These are phyloP conservation scores for Tragelaphus scriptus DNA, from an alignment of 2,113 vertebrate genomes.

Conservation along the genomic window DNA sequence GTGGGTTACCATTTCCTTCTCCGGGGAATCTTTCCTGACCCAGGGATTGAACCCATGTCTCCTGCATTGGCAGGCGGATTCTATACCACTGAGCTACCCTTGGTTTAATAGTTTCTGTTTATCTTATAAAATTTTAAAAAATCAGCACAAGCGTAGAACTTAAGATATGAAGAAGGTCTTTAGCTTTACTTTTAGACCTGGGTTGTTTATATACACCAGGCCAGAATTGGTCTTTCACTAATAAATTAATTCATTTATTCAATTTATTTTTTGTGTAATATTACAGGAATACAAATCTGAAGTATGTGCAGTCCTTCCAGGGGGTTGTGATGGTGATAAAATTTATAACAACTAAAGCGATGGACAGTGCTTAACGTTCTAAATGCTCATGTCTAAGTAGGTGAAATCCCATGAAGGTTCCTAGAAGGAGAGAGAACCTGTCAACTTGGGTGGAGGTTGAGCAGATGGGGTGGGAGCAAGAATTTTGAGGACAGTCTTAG, in stretches of 20 bases:
- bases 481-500: neutral
- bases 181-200: neutral
- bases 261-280: neutral
- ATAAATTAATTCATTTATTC: neutral
- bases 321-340: neutral
- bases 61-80: neutral
- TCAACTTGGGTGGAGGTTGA: neutral
- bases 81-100: neutral
- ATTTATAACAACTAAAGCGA: neutral
- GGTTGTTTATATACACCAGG: neutral
- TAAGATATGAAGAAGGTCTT: neutral
- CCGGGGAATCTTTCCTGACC: neutral
- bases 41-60: neutral
- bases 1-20: neutral
- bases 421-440: neutral
- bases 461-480: too few relatives aligned
- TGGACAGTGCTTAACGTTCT: neutral
- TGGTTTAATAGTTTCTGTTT: constrained; percentile 23
- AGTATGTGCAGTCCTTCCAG: neutral
- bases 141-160: neutral
- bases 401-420: neutral
- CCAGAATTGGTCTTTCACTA: neutral
- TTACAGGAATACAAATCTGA: neutral
- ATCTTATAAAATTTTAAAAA: neutral
- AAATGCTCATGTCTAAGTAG: neutral